Percentiles rank a stretch among this genome's conserved stretches.
These are phyloP conservation scores for Austrofundulus limnaeus DNA, from an alignment of 2,113 vertebrate genomes.

Conservation along the genomic window DNA sequence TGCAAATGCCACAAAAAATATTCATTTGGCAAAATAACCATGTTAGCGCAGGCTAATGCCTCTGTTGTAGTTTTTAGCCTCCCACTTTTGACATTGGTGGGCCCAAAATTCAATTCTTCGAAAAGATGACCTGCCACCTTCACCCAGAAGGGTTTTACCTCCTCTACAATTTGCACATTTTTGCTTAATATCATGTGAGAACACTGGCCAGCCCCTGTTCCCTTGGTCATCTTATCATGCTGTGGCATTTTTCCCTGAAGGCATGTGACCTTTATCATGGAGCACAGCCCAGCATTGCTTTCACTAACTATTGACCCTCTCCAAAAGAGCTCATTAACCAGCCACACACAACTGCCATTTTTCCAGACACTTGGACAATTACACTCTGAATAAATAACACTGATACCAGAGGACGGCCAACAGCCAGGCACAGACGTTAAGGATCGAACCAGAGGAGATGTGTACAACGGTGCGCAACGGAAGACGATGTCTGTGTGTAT, in stretches of 20 bases:
- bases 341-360: slow-evolving; percentile 55
- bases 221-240: slow-evolving; percentile 43
- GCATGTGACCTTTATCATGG: slow-evolving; percentile 69
- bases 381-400: slow-evolving; percentile 67
- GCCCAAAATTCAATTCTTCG: neutral
- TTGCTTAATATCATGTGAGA: slow-evolving; percentile 43
- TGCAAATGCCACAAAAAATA: too few relatives aligned
- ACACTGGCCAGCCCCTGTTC: slow-evolving; percentile 25
- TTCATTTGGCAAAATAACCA: too few relatives aligned
- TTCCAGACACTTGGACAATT: slow-evolving; percentile 68
- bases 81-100: neutral
- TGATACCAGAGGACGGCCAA: slow-evolving; percentile 52
- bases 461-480: slow-evolving; percentile 9
- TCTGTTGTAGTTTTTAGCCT: slow-evolving; percentile 14
- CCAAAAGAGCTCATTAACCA: slow-evolving; percentile 73
- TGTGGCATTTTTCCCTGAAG: slow-evolving; percentile 64
- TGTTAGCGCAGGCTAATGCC: neutral
- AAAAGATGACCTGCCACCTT: slow-evolving; percentile 23
- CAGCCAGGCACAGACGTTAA: slow-evolving; percentile 21
- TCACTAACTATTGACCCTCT: slow-evolving; percentile 67
- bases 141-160: slow-evolving; percentile 35
- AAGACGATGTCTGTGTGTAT: neutral
- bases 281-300: slow-evolving; percentile 60
- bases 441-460: slow-evolving; percentile 11
- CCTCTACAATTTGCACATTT: slow-evolving; percentile 41